phyloP scores from a whole-genome alignment of 2,797 vertebrate genomes.

The Diceros bicornis region DNA sequence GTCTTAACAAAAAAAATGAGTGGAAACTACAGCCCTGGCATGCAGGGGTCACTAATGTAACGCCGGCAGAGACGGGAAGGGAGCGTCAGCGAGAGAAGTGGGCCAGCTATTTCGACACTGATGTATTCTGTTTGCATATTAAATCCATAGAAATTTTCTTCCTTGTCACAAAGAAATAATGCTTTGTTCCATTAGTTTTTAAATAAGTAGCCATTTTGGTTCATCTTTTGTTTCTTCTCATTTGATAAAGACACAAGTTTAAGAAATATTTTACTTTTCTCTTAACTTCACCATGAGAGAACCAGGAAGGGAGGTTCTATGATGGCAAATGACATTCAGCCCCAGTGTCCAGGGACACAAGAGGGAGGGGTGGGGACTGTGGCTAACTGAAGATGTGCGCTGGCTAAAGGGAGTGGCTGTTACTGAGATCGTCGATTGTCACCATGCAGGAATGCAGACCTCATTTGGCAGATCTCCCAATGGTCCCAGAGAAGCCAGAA shows the following conservation, averaged over 20 bases:
- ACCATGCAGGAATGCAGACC: slow-evolving; percentile 70
- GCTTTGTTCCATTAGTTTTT: not conserved
- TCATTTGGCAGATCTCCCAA: slow-evolving; percentile 71
- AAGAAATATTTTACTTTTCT: not conserved
- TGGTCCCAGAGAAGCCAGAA: slow-evolving; percentile 73
- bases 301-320: not conserved
- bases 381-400: not conserved
- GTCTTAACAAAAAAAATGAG: slow-evolving; percentile 55
- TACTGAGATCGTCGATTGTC: slow-evolving; percentile 53
- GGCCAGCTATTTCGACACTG: not conserved
- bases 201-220: not conserved
- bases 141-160: not conserved
- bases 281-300: not conserved
- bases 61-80: not conserved
- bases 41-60: not conserved
- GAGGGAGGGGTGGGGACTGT: not conserved
- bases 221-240: not conserved
- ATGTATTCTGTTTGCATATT: not conserved
- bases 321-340: not conserved
- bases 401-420: not conserved
- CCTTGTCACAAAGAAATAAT: not conserved
- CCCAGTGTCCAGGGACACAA: not conserved
- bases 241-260: not conserved
- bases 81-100: not conserved
- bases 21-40: not conserved